Percentiles rank a stretch among this genome's conserved stretches.
Conservation (phyloP, 2,113 vertebrate genomes). For the Heterotilapia buettikoferi region DNA sequence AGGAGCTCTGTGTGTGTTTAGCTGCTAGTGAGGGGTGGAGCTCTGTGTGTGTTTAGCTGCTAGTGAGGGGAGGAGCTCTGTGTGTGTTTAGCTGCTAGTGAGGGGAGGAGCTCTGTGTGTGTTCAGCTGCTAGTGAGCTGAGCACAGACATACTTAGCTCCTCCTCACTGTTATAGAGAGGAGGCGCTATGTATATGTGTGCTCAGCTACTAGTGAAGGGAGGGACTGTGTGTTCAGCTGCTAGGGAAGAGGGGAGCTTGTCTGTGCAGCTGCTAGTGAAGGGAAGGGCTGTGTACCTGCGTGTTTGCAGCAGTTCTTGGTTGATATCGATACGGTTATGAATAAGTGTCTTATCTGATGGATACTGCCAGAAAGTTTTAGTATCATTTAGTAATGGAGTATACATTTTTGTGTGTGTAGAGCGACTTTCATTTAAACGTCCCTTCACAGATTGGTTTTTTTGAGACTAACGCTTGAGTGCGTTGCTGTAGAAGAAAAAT, state of each 20-base stretch:
- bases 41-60: not conserved
- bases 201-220: not conserved
- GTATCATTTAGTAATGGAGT: not conserved
- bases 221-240: not conserved
- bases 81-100: accelerated
- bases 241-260: not conserved
- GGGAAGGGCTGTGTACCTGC: not conserved
- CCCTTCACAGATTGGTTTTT: not conserved
- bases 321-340: not conserved
- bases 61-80: not conserved
- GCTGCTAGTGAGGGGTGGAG: not conserved
- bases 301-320: not conserved
- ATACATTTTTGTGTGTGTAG: not conserved
- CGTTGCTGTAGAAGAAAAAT: not conserved
- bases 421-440: not conserved
- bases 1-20: not conserved
- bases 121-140: not conserved
- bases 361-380: not conserved
- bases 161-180: not conserved
- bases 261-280: not conserved
- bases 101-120: not conserved
- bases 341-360: not conserved
- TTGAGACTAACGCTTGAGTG: not conserved
- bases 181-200: not conserved
- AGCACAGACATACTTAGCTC: not conserved